A percentile compares a stretch with the other conserved stretches of the same genome.
Evolutionary conservation across 2,797 vertebrate genomes (phyloP).

Genomic region (Centroberyx gerrardi): DNA sequence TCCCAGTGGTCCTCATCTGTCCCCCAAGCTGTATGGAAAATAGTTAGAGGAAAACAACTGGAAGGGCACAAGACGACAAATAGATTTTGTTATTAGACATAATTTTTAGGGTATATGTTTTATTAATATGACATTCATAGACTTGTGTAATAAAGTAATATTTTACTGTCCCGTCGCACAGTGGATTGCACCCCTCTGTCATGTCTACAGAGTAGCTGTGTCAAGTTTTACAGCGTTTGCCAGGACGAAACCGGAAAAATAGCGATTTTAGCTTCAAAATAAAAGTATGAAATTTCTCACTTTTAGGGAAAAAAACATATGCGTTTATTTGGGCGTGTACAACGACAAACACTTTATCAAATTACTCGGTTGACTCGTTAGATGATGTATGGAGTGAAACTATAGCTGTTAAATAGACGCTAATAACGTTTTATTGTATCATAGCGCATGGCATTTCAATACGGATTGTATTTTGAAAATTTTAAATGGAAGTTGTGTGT

Average conservation of each 20-base stretch:
- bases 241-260: not conserved
- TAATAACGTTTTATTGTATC: not conserved
- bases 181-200: too few relatives aligned
- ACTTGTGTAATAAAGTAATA: too few relatives aligned
- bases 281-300: not conserved
- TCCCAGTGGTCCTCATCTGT: not conserved
- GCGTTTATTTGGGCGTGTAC: too few relatives aligned
- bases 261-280: not conserved
- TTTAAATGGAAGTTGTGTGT: not conserved
- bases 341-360: not conserved
- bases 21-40: slow-evolving; percentile 18
- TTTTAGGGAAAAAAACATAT: not conserved
- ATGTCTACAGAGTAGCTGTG: too few relatives aligned
- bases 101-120: not conserved
- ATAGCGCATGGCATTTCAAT: fast-evolving
- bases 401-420: not conserved
- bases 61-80: fast-evolving
- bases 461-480: slow-evolving; percentile 44
- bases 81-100: not conserved
- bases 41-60: not conserved
- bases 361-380: fast-evolving
- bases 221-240: not conserved
- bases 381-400: not conserved
- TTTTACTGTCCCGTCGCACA: too few relatives aligned
- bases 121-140: not conserved